phyloP scores from a whole-genome alignment of 2,888 invertebrate genomes.

The Iselma pallidipennis region DNA sequence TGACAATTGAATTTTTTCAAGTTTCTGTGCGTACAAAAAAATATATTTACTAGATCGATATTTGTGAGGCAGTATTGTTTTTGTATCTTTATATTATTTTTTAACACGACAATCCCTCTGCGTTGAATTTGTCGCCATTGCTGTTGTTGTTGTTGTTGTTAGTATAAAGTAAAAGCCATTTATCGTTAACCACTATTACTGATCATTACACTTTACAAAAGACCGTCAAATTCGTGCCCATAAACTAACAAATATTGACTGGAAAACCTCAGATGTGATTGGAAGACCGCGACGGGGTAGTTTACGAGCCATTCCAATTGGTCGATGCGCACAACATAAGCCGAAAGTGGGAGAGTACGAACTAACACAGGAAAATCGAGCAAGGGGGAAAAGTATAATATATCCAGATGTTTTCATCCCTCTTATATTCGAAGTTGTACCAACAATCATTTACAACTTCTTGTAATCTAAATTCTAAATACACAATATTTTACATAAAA shows the following conservation, averaged over 20 bases:
- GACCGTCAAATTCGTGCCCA: conserved; percentile 47
- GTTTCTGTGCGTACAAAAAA: too few species aligned
- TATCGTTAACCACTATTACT: conserved; percentile 47
- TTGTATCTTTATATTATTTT: background rate
- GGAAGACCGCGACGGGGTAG: conserved; percentile 49
- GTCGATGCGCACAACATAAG: conserved; percentile 12
- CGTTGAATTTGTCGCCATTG: background rate
- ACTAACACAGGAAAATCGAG: conserved; percentile 26
- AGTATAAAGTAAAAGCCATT: conserved; percentile 48
- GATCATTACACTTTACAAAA: conserved; percentile 51
- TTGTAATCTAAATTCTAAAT: conserved; percentile 35
- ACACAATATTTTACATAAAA: conserved; percentile 20
- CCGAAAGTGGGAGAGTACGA: conserved; percentile 17
- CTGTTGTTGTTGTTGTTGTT: background rate
- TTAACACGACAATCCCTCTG: background rate
- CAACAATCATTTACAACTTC: conserved; percentile 43
- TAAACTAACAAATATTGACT: conserved; percentile 57
- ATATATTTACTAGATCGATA: background rate
- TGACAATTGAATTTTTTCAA: conserved; percentile 4
- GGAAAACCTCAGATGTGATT: conserved; percentile 56
- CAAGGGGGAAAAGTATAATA: conserved; percentile 26
- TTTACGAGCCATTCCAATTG: conserved; percentile 42
- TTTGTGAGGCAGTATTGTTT: background rate
- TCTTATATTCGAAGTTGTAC: conserved; percentile 33
- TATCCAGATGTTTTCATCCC: conserved; percentile 33